A percentile compares a stretch with the other conserved stretches of the same genome.
phyloP scores from a whole-genome alignment of 2,113 vertebrate species.

The Ibidorhyncha struthersii region DNA sequence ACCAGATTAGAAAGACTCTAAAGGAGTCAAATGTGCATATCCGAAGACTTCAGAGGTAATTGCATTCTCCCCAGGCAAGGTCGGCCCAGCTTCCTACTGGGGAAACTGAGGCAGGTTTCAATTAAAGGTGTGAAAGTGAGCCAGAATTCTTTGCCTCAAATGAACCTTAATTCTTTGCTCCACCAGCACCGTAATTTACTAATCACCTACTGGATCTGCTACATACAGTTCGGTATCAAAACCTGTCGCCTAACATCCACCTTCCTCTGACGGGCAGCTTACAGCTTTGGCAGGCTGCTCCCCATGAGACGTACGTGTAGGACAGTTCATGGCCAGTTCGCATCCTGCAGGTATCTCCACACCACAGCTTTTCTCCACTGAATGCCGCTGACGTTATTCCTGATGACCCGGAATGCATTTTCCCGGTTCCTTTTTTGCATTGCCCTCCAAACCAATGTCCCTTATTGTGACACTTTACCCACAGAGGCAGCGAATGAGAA shows the following conservation, averaged over 20 bases:
- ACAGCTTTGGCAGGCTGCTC: not conserved
- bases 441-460: not conserved
- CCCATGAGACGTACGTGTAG: accelerated
- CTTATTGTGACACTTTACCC: not conserved
- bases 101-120: not conserved
- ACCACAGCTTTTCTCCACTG: not conserved
- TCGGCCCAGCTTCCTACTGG: not conserved
- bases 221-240: too few species aligned
- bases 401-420: not conserved
- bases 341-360: not conserved
- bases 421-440: not conserved
- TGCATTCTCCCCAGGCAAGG: not conserved
- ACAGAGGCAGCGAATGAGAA: not conserved
- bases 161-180: not conserved
- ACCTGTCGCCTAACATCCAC: not conserved
- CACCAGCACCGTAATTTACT: accelerated
- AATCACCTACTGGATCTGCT: not conserved
- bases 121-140: not conserved
- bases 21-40: not conserved
- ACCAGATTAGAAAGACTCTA: not conserved
- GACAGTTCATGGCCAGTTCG: not conserved
- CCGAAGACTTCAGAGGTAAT: not conserved
- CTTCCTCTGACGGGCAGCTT: not conserved
- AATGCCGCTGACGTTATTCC: not conserved
- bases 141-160: not conserved